phyloP scores from a whole-genome alignment of 2,113 vertebrate genomes.

The Thalassarche chlororhynchos region DNA sequence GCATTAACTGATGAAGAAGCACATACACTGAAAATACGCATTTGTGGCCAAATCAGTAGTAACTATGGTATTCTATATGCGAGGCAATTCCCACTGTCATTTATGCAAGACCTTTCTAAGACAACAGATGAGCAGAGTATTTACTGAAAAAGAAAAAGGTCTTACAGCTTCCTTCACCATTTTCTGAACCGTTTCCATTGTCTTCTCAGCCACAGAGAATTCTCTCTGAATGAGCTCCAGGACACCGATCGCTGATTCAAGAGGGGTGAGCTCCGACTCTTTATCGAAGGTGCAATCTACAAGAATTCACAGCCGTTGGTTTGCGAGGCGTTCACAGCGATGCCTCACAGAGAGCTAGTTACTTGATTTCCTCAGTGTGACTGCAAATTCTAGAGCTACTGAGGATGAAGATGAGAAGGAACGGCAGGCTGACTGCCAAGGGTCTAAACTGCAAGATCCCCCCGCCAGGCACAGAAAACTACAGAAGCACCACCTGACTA shows the following conservation, averaged over 20 bases:
- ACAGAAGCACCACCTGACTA: neutral
- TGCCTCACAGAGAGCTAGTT: neutral
- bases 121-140: accelerated
- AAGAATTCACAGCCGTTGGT: neutral
- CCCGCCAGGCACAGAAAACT: accelerated
- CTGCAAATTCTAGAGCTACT: neutral
- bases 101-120: neutral
- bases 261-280: constrained; percentile 75
- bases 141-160: neutral
- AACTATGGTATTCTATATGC: accelerated
- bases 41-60: too few species aligned
- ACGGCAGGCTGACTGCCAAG: neutral
- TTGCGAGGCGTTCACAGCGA: accelerated
- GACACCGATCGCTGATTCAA: constrained; percentile 84
- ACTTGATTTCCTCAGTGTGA: neutral
- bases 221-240: constrained; percentile 77
- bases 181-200: constrained; percentile 76
- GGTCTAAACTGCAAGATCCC: accelerated
- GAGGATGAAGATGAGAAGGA: neutral
- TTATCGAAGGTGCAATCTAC: constrained; percentile 80
- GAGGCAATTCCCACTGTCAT: neutral
- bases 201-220: constrained; percentile 62
- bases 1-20: neutral
- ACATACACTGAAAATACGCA: accelerated
- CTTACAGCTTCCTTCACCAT: constrained; percentile 85